Evolutionary conservation across 2,797 vertebrate genomes (phyloP).

Genomic region (Neomorphus geoffroyi): DNA sequence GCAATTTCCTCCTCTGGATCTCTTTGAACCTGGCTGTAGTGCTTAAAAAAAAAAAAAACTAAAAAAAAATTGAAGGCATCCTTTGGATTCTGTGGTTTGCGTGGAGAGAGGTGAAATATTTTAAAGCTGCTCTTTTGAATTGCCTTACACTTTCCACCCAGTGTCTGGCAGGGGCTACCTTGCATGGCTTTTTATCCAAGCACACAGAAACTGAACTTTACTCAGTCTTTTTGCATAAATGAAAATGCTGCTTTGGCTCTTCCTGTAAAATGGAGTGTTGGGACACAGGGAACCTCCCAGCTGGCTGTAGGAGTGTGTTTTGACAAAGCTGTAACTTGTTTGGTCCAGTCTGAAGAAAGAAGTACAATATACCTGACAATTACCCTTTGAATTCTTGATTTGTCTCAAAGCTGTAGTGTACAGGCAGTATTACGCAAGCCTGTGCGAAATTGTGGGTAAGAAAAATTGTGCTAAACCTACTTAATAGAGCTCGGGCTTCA

Average conservation of each 20-base stretch:
- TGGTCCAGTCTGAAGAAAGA: neutral
- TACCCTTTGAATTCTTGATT: neutral
- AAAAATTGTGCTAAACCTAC: neutral
- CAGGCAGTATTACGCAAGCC: neutral
- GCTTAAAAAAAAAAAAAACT: neutral
- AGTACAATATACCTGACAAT: neutral
- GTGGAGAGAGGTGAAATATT: neutral
- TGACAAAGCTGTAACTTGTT: neutral
- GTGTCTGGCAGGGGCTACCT: neutral
- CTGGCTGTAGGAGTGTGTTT: neutral
- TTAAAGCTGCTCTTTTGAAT: neutral
- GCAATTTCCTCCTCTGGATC: neutral
- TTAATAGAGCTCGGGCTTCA: neutral
- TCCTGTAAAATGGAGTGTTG: neutral
- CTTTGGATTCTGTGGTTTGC: neutral
- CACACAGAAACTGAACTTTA: slow-evolving; percentile 2
- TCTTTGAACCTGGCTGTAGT: neutral
- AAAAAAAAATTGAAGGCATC: neutral
- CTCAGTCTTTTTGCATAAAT: neutral
- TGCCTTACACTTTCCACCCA: neutral
- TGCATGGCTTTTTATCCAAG: neutral
- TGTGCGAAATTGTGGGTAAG: neutral
- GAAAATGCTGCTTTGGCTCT: neutral
- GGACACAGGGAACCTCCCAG: neutral
- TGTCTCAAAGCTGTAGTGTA: neutral